These are phyloP conservation scores for Hippolais icterina DNA, from an alignment of 2,113 vertebrate genomes.

Conservation along the genomic window DNA sequence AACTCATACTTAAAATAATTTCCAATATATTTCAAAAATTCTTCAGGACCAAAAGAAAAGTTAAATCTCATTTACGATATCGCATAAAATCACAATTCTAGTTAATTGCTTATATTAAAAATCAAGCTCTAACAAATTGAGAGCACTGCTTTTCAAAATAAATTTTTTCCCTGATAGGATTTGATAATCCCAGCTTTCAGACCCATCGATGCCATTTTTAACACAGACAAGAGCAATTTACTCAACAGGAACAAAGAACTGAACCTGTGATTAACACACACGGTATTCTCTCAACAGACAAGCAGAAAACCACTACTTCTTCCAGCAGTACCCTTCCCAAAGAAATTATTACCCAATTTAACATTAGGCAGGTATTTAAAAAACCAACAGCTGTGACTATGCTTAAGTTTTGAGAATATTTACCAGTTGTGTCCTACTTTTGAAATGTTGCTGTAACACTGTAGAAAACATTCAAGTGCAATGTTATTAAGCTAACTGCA, in stretches of 20 bases:
- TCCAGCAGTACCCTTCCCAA: not conserved
- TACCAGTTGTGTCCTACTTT: not conserved
- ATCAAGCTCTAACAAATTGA: not conserved
- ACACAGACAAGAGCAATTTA: not conserved
- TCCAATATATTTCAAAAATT: not conserved
- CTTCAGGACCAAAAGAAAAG: not conserved
- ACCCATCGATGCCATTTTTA: not conserved
- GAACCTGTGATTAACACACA: not conserved
- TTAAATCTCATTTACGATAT: not conserved
- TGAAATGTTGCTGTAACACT: not conserved
- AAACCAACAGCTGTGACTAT: not conserved
- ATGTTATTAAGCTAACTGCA: not conserved
- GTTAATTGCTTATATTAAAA: not conserved
- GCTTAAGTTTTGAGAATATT: not conserved
- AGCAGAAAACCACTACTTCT: not conserved
- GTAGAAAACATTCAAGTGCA: not conserved
- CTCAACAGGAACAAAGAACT: slow-evolving; percentile 40
- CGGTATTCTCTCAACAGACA: not conserved
- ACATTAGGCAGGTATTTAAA: not conserved
- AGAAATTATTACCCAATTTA: not conserved
- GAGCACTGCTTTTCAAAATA: not conserved
- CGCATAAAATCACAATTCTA: not conserved
- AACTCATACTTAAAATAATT: not conserved
- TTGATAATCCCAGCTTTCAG: not conserved
- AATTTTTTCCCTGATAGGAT: not conserved